A percentile compares a stretch with the other conserved stretches of the same genome.
Evolutionary conservation across 2,888 invertebrate species (phyloP).

Genomic region (Eledona agricola): DNA sequence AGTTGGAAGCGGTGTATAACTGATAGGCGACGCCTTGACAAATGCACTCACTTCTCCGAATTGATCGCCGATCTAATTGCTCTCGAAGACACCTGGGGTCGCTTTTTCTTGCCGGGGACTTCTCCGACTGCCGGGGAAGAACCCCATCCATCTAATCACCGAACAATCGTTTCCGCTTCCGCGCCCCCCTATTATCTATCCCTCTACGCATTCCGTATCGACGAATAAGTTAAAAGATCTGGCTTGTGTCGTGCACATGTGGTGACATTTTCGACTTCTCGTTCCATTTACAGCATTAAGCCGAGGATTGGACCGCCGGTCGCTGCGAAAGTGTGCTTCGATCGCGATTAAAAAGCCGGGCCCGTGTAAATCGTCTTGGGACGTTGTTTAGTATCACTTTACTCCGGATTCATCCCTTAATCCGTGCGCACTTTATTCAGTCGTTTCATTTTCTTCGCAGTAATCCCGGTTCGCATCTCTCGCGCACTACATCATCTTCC

Average conservation of each 20-base stretch:
- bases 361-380: slow-evolving; percentile 16
- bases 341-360: slow-evolving; percentile 11
- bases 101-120: no score
- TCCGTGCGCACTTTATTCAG: slow-evolving; percentile 49
- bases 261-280: no score
- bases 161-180: no score
- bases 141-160: no score
- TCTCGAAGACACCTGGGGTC: slow-evolving; percentile 24
- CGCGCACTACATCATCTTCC: slow-evolving; percentile 51
- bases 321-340: no score
- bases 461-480: slow-evolving; percentile 48
- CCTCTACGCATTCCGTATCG: no score
- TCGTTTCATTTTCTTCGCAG: slow-evolving; percentile 50
- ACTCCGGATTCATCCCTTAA: slow-evolving; percentile 45
- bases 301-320: no score
- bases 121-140: no score
- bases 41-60: slow-evolving; percentile 52
- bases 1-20: slow-evolving; percentile 50
- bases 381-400: slow-evolving; percentile 31
- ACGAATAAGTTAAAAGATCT: no score
- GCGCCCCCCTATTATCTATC: no score
- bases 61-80: slow-evolving; percentile 55
- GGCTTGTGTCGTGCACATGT: no score
- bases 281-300: no score
- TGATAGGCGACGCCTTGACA: slow-evolving; percentile 49